Base-by-base conservation (phyloP, 1,140 invertebrate genomes). In the Calliphora vicina region DNA sequence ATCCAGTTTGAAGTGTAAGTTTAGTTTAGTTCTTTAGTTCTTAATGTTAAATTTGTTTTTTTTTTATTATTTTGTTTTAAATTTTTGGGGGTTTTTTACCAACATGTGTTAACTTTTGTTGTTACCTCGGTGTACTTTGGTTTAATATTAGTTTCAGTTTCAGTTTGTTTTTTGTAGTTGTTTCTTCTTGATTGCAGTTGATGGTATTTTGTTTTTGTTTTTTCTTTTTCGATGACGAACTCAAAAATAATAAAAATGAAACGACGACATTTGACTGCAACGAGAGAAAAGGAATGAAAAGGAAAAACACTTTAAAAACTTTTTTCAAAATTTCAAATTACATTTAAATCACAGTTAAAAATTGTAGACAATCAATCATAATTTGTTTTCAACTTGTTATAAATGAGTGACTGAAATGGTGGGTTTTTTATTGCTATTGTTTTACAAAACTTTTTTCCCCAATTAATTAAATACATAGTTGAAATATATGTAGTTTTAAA, bases 91-190 rank as follows among this genome's bases (percentile, higher is more conserved):
- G 25, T 74, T 35, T 74, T 29, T 17, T 74, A 35, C 13, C 23
- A 61, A 45, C 74, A 78, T 45, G 23, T 78, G 74, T 78, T 78
- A 78, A 78, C 74, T 78, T 78, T 81, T 61, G 80, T 81, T 61
- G 20, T 42, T 71, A 71, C 20, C 25, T 81, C 80, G 80, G 80
- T 71, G 45, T 61, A 67, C 80, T 15, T 61, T 81, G 12, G 29
- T 81, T 81, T 81, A 26, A 26, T 80, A 23, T 57, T 80, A 80
- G 42, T 80, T 17, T 81, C 26, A 42, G 35, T 35, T 35, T 5
- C 10, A n/a, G 13, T 81, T 81, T 80, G 25, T 20, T n/a, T 50
- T 10, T 80, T 50, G 17, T 25, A 50, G 42, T n/a, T 57, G 9
- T 23, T 80, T 81, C 35, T 35, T 35, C 35, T 35, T 35, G 35